Conservation (phyloP, 2,888 invertebrate genomes). For the Mycogona germanica region DNA sequence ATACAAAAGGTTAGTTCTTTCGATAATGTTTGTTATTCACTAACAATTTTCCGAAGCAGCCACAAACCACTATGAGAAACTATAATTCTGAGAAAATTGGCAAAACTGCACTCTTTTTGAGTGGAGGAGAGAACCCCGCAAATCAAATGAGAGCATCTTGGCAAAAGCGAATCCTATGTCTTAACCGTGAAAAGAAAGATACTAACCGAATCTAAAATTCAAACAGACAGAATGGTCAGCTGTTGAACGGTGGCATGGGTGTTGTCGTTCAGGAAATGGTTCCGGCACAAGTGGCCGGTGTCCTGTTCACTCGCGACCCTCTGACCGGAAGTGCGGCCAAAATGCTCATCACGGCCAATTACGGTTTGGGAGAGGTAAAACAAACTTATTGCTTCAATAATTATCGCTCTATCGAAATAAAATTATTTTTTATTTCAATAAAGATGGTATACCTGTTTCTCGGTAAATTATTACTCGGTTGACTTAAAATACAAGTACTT, state of each 20-base stretch:
- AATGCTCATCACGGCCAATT: constrained; percentile 63
- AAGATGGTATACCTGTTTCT: neutral
- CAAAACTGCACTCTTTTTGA: too few species aligned
- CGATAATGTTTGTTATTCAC: too few species aligned
- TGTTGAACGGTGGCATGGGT: constrained; percentile 53
- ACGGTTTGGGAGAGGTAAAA: constrained; percentile 73
- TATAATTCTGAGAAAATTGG: too few species aligned
- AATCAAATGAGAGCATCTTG: too few species aligned
- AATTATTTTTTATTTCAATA: neutral
- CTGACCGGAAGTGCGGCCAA: constrained; percentile 51
- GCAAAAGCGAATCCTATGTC: too few species aligned
- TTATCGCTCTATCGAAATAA: neutral
- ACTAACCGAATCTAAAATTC: neutral
- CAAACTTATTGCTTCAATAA: neutral
- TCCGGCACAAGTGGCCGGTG: constrained; percentile 50
- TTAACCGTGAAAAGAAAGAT: too few species aligned
- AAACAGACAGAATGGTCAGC: constrained; percentile 56
- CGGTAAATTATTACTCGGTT: neutral
- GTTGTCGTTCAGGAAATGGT: constrained; percentile 72
- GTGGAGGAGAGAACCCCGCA: too few species aligned
- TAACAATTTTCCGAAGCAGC: too few species aligned
- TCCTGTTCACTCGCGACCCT: constrained; percentile 69
- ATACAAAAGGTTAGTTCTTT: constrained; percentile 61
- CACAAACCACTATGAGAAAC: too few species aligned
- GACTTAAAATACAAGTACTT: too few species aligned